Percentiles rank a stretch among this genome's conserved stretches.
These are phyloP conservation scores for Hippoglossus stenolepis DNA, from an alignment of 2,113 vertebrate species.

Conservation along the genomic window DNA sequence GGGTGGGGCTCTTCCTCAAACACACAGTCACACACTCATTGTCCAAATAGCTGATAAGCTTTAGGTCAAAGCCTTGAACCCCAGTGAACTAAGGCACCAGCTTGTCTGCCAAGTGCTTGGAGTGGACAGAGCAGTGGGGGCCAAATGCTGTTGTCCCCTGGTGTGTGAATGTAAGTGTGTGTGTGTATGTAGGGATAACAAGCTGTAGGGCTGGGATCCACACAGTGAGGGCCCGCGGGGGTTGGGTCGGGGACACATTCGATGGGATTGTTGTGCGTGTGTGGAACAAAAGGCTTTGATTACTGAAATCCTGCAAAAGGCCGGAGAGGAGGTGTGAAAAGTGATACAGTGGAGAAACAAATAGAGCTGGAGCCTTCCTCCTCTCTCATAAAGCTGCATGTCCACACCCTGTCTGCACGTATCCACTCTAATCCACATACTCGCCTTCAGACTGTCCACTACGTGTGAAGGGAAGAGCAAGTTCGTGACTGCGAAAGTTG, in stretches of 20 bases:
- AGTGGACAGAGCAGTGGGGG: slow-evolving; percentile 57
- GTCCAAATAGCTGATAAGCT: slow-evolving; percentile 61
- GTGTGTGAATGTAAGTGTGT: slow-evolving; percentile 52
- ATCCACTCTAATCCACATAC: slow-evolving; percentile 69
- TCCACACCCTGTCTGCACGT: slow-evolving; percentile 76
- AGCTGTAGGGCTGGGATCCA: slow-evolving; percentile 12
- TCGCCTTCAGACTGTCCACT: background rate
- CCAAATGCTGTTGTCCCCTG: slow-evolving; percentile 70
- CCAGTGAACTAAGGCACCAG: slow-evolving; percentile 71
- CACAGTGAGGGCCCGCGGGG: slow-evolving; percentile 30
- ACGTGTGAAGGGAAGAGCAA: background rate
- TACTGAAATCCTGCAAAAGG: slow-evolving; percentile 82
- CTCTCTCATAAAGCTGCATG: slow-evolving; percentile 43
- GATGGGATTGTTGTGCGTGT: slow-evolving; percentile 66
- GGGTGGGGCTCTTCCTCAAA: background rate
- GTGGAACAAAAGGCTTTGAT: slow-evolving; percentile 83
- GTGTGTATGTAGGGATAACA: slow-evolving; percentile 25
- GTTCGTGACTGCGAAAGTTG: background rate
- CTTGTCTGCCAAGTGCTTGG: slow-evolving; percentile 61
- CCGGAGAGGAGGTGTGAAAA: slow-evolving; percentile 81
- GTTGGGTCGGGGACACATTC: slow-evolving; percentile 16
- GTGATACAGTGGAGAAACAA: slow-evolving; percentile 70
- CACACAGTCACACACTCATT: slow-evolving; percentile 21
- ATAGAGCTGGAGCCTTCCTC: slow-evolving; percentile 52
- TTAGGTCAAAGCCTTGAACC: slow-evolving; percentile 68